Evolutionary conservation across 2,113 vertebrate genomes (phyloP), one percentile per base, ranked within the genome.

Genomic region (Protomyctophum bolini): DNA sequence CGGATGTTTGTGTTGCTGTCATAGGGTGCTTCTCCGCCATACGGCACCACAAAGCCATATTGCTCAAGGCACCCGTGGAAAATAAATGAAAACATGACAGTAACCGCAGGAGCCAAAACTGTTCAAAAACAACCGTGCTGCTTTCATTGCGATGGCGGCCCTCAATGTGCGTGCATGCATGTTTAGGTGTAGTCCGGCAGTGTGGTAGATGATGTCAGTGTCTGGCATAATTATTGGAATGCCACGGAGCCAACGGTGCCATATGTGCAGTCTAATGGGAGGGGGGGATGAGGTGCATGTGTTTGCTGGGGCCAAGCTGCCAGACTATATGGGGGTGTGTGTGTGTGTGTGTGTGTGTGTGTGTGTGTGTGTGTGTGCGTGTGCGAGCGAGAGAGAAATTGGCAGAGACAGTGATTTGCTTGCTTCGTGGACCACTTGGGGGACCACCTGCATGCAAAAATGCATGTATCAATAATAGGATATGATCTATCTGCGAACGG

Each of bases 11-110:
- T n/a, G 10, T 14, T 47, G 46, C 68, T 46, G 58, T 47, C 71
- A 70, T 63, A 57, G 33, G 11, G 65, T 52, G 71, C 69, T 83
- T 81, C 81, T 71, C 68, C 33, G 80, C 69, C 84, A 55, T 41
- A 60, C 46, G 62, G 68, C 72, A 55, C 63, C 70, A 63, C 63
- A 67, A 67, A 56, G 73, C 75, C 70, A 73, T 8, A 45, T 7
- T 48, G n/a, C 45, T 41, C 12, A 59, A 65, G 66, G 55, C 45
- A 21, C 76, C 80, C 21, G 65, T 68, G 73, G 81, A 58, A 68
- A 76, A 73, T 82, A 86, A 86, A 87, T 46, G 74, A 81, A 85
- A 88, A 88, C 74, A 83, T 83, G 74, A 86, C 66, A 79, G 73
- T 79, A 80, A 58, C 73, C 0, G 58, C 70, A 15, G 67, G 84